These are phyloP conservation scores for Zaprionus capensis DNA, from an alignment of 1,140 invertebrate species.

Conservation along the genomic window DNA sequence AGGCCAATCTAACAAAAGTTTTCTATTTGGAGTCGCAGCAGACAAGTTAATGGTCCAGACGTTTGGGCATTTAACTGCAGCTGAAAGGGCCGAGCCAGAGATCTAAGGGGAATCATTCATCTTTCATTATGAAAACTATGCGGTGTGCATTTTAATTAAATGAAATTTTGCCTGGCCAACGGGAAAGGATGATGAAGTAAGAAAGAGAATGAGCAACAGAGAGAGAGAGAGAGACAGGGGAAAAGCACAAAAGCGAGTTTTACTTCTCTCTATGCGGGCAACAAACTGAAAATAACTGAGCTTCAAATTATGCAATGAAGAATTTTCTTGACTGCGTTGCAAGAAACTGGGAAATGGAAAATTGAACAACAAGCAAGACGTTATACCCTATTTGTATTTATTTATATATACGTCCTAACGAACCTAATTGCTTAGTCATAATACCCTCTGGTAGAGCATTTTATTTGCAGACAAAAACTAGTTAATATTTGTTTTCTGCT, in stretches of 20 bases:
- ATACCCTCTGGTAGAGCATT: neutral
- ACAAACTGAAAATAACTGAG: constrained; percentile 25
- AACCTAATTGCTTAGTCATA: neutral
- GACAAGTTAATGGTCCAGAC: constrained; percentile 29
- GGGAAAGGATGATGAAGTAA: neutral
- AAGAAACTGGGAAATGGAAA: constrained; percentile 7
- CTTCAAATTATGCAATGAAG: constrained; percentile 23
- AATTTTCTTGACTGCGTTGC: constrained; percentile 16
- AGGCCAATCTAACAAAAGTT: constrained; percentile 9
- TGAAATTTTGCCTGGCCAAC: constrained; percentile 18
- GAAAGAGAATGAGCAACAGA: neutral
- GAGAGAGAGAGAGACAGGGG: neutral
- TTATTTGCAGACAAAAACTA: constrained; percentile 1
- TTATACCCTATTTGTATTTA: neutral
- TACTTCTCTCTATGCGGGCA: constrained; percentile 24
- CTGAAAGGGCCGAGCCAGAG: constrained; percentile 5
- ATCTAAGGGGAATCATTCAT: constrained; percentile 34
- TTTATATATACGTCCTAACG: neutral
- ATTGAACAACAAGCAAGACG: neutral
- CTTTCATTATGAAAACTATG: constrained; percentile 50
- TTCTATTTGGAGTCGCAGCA: constrained; percentile 5
- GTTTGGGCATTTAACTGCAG: constrained; percentile 36
- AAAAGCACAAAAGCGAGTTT: constrained; percentile 8
- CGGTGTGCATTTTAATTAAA: constrained; percentile 56
- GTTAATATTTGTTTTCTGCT: constrained; percentile 20